Base-by-base conservation (phyloP, 2,797 vertebrate species). In the Malurus splendens region DNA sequence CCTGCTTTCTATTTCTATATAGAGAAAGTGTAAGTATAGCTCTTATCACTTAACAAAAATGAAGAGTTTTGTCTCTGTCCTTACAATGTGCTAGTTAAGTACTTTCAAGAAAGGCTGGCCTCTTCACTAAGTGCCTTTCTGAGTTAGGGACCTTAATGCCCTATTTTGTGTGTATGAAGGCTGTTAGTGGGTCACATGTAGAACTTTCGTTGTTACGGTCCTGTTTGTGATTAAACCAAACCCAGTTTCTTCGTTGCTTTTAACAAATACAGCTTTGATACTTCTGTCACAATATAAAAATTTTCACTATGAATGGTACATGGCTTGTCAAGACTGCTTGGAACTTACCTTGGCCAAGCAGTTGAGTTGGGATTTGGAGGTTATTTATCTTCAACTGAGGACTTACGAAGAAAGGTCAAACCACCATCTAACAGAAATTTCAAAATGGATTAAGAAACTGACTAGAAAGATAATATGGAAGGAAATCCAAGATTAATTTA, bases 391-490 rank as follows among this genome's bases (percentile, higher is more conserved):
- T 80, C 39, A 65, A 7, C 14, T 10, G 45, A 30, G 25, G 28
- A 57, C 74, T 80, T 90, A 47, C 39, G 60, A 67, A 52, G 25
- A 78, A 88, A 55, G 27, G 28, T 77, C 70, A 89, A 44, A 77
- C n/a, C 22, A 18, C 14, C 25, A 73, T 82, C 42, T 61, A 61
- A 74, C 2, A 75, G n/a, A 72, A 87, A 52, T 67, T 65, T 4
- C 22, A 61, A 38, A 92, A 68, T 65, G 17, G 14, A 57, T 80
- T 74, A 62, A 74, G 38, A 66, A 54, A 2, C 32, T 87, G 41
- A 68, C 23, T 44, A 51, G 38, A 51, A 87, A 33, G 47, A 52
- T 30, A 82, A 64, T 42, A 25, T 38, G 3, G 25, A 82, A 83
- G 47, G 32, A 78, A 77, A 60, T 80, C 1, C 6, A 62, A 27